Evolutionary conservation across 2,113 vertebrate species (phyloP), one percentile per base, ranked within the genome.

Genomic region (Malaclemys terrapin): DNA sequence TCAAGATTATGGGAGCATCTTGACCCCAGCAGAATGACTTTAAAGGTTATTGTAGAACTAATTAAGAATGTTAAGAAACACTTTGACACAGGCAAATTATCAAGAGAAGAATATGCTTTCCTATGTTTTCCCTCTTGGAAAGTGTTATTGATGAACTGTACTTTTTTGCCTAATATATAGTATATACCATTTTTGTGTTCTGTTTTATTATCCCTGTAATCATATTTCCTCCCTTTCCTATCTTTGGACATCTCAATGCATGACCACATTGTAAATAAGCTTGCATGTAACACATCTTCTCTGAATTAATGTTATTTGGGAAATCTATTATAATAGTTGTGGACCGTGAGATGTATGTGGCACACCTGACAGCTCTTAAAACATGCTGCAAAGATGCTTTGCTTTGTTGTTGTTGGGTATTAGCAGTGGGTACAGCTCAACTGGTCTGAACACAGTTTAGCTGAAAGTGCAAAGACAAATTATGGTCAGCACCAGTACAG

Each of bases 261-360:
- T 10, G 10, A 65, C 45, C 0, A 0, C 42, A 19, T 25, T 53
- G 27, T 52, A 87, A 88, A 85, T 80, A 76, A 91, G 87, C 75
- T 69, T 83, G 24, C 29, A 82, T 10, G 82, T 88, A 1, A 1
- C 29, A 81, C 47, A 47, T 84, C 47, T 49, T 49, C 0, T 0
- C n/a, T 47, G 50, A 88, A 80, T 90, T 82, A 88, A 52, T 78
- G 11, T 59, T 88, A 88, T 82, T 79, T 82, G 78, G 24, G 78
- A 19, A 38, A 72, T 93, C 2, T 38, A 8, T 72, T 72, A 62
- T 47, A 27, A 50, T 59, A 84, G 54, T 76, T 31, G 69, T 8
- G 82, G 79, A 69, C 86, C 76, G 29, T 35, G 65, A 91, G 50
- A 80, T 82, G n/a, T 78, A n/a, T 59, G 29, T 79, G 38, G 83